Percentiles rank a stretch among this genome's conserved stretches.
These are phyloP conservation scores for Aplysina aerophoba DNA, from an alignment of 37 sponge, comb jelly and placozoan genomes.

Conservation along the genomic window DNA sequence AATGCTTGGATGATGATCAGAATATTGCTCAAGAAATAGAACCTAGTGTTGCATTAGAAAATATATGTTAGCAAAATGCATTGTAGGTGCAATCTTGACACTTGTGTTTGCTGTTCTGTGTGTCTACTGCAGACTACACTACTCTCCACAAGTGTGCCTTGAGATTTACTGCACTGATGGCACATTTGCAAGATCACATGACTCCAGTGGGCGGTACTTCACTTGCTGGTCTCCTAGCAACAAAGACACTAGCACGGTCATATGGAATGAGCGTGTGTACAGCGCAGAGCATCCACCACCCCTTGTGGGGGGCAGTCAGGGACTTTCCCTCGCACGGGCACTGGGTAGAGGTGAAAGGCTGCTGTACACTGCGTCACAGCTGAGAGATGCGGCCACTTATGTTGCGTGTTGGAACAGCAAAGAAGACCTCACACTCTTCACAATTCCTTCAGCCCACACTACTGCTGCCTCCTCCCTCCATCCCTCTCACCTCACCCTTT, in stretches of 20 bases:
- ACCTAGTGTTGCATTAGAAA: too few relatives aligned
- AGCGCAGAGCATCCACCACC: constrained; percentile 14
- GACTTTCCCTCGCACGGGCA: neutral
- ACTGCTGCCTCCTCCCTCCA: too few relatives aligned
- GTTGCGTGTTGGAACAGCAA: neutral
- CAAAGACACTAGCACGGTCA: neutral
- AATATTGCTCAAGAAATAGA: too few relatives aligned
- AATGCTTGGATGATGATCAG: too few relatives aligned
- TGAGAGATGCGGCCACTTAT: neutral
- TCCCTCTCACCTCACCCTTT: neutral
- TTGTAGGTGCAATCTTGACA: neutral
- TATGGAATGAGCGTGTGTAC: neutral
- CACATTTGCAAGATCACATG: constrained; percentile 33
- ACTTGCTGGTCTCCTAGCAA: constrained; percentile 26
- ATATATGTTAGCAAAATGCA: too few relatives aligned
- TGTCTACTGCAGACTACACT: constrained; percentile 1
- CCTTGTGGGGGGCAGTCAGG: neutral
- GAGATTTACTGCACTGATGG: constrained; percentile 31
- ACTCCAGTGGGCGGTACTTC: constrained; percentile 41
- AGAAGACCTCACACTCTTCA: neutral
- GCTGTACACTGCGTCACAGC: neutral
- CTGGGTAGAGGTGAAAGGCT: neutral
- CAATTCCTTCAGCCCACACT: neutral
- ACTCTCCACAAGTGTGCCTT: constrained; percentile 23
- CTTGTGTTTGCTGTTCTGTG: neutral